These are phyloP conservation scores for Menura novaehollandiae DNA, from an alignment of 2,113 vertebrate genomes.

Conservation along the genomic window DNA sequence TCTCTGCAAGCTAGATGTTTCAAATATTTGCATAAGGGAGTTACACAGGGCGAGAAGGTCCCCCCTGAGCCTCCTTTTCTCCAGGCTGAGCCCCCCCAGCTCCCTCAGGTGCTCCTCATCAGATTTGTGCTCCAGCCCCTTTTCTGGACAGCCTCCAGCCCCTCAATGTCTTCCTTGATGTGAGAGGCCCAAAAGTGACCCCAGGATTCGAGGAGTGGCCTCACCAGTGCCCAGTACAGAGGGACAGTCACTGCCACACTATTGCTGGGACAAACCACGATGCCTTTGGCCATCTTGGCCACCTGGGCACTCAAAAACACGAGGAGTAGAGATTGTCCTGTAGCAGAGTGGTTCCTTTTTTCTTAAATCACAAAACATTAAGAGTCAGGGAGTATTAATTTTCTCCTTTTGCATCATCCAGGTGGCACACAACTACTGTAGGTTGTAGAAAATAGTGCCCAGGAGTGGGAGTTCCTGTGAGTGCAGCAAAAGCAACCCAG, in stretches of 20 bases:
- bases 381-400: not conserved
- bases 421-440: rapidly evolving
- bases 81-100: not conserved
- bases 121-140: not conserved
- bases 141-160: not conserved
- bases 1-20: not conserved
- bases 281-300: not conserved
- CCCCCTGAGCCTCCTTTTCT: not conserved
- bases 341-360: not conserved
- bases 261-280: not conserved
- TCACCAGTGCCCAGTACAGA: no score
- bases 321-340: not conserved
- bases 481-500: not conserved
- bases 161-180: rapidly evolving
- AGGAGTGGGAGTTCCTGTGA: not conserved
- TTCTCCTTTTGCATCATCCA: not conserved
- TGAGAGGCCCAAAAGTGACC: not conserved
- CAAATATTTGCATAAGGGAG: not conserved
- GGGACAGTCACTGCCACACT: no score
- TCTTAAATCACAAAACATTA: not conserved
- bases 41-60: not conserved
- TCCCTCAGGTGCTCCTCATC: not conserved
- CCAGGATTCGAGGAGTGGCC: rapidly evolving
- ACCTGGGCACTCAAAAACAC: rapidly evolving
- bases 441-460: rapidly evolving